phyloP scores from a whole-genome alignment of 2,888 invertebrate species.

The Apotomis turbidana region DNA sequence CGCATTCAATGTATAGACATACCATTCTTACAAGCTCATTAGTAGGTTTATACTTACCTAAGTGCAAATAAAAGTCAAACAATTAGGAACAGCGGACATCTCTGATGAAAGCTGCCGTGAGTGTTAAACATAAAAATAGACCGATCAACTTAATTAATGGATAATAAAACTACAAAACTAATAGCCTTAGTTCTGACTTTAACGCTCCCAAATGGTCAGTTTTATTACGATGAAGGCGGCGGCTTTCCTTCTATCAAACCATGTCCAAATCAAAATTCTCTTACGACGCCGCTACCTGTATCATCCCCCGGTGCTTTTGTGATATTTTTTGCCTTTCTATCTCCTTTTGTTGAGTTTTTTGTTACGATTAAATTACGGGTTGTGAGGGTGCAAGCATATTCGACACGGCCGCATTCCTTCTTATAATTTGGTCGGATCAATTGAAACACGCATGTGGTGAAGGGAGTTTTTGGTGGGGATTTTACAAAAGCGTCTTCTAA shows the following conservation, averaged over 20 bases:
- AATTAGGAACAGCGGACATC: conserved; percentile 20
- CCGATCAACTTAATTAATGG: conserved; percentile 30
- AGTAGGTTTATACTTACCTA: neutral
- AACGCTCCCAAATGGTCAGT: conserved; percentile 31
- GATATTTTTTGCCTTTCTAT: conserved; percentile 61
- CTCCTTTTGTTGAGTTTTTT: conserved; percentile 69
- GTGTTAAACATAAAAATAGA: conserved; percentile 14
- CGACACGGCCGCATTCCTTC: conserved; percentile 76
- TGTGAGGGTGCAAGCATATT: conserved; percentile 77
- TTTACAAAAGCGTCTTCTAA: conserved; percentile 42
- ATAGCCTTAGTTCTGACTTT: conserved; percentile 18
- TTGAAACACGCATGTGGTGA: conserved; percentile 55
- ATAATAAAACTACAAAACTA: conserved; percentile 33
- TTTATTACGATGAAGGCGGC: conserved; percentile 35
- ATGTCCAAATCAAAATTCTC: conserved; percentile 49
- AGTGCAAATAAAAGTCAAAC: conserved; percentile 15
- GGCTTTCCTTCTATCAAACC: conserved; percentile 31
- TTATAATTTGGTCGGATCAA: conserved; percentile 73
- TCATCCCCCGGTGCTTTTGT: conserved; percentile 74
- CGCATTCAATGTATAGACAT: neutral
- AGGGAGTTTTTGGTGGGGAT: conserved; percentile 42
- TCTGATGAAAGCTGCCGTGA: conserved; percentile 23
- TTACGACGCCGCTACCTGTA: conserved; percentile 73
- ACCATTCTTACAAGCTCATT: neutral
- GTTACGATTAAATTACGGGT: conserved; percentile 75